Conservation (phyloP, 2,888 invertebrate species). For the Ophion slaviceki region DNA sequence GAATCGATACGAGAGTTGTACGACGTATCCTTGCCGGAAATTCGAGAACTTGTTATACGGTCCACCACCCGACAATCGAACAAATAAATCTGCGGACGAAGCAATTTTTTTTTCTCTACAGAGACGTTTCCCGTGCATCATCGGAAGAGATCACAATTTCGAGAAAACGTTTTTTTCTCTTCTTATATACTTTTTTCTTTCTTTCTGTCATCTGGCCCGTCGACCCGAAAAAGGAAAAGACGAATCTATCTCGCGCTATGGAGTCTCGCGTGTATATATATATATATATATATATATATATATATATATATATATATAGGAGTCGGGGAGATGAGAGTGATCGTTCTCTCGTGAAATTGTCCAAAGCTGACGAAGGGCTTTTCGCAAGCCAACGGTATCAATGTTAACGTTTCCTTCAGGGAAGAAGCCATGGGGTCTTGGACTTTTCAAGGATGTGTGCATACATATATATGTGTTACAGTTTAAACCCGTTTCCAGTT, state of each 20-base stretch:
- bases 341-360: conserved; percentile 67
- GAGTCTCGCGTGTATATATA: conserved; percentile 4
- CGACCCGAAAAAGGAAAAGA: conserved; percentile 24
- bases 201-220: conserved; percentile 33
- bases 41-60: conserved; percentile 24
- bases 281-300: not conserved
- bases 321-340: conserved; percentile 57
- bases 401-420: conserved; percentile 49
- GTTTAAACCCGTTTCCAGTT: no score
- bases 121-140: conserved; percentile 22
- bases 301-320: not conserved
- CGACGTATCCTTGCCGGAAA: conserved; percentile 2
- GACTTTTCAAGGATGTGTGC: not conserved
- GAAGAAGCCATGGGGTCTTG: conserved; percentile 46
- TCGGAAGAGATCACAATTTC: conserved; percentile 47
- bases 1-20: not conserved
- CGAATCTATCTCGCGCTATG: conserved; percentile 41
- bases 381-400: conserved; percentile 53
- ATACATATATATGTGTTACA: not conserved
- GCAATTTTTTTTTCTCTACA: conserved; percentile 45
- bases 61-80: conserved; percentile 25
- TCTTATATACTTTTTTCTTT: not conserved
- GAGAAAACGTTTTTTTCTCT: conserved; percentile 42
- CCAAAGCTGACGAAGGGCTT: conserved; percentile 65
- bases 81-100: conserved; percentile 50